Percentiles rank a stretch among this genome's conserved stretches.
Evolutionary conservation across 2,888 invertebrate genomes (phyloP).

Genomic region (Eumerus sabulonum): DNA sequence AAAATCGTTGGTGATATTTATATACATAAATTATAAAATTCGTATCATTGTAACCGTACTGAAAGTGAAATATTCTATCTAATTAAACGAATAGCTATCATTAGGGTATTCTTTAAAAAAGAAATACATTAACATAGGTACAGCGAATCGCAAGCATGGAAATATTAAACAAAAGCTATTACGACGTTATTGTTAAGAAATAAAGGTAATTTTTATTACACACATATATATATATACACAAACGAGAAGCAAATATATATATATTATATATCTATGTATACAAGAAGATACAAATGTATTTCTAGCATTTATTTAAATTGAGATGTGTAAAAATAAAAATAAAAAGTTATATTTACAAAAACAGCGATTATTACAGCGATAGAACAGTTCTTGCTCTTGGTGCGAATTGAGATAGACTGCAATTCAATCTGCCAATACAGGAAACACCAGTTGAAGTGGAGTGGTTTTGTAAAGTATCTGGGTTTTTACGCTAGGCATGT

Average conservation of each 20-base stretch:
- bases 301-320: slow-evolving; percentile 58
- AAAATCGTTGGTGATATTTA: slow-evolving; percentile 79
- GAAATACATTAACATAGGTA: too few species aligned
- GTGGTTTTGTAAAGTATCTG: slow-evolving; percentile 1
- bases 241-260: slow-evolving; percentile 48
- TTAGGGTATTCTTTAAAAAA: slow-evolving; percentile 64
- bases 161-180: slow-evolving; percentile 22
- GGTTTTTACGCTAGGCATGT: slow-evolving; percentile 13
- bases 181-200: slow-evolving; percentile 51
- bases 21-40: slow-evolving; percentile 55
- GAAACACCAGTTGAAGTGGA: slow-evolving; percentile 31
- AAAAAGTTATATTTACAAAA: slow-evolving; percentile 60
- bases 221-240: slow-evolving; percentile 43
- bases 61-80: slow-evolving; percentile 30
- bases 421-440: slow-evolving; percentile 56
- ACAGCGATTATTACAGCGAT: slow-evolving; percentile 17
- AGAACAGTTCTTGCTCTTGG: slow-evolving; percentile 32
- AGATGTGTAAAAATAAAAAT: slow-evolving; percentile 36
- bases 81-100: slow-evolving; percentile 47
- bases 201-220: slow-evolving; percentile 54
- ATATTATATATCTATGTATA: slow-evolving; percentile 60
- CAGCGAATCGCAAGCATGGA: slow-evolving; percentile 46
- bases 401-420: slow-evolving; percentile 31
- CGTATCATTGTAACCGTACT: slow-evolving; percentile 56
- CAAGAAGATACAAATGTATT: slow-evolving; percentile 37